Evolutionary conservation across 1,140 invertebrate species (phyloP), one percentile per base, ranked within the genome.

Genomic region (Orius laevigatus): DNA sequence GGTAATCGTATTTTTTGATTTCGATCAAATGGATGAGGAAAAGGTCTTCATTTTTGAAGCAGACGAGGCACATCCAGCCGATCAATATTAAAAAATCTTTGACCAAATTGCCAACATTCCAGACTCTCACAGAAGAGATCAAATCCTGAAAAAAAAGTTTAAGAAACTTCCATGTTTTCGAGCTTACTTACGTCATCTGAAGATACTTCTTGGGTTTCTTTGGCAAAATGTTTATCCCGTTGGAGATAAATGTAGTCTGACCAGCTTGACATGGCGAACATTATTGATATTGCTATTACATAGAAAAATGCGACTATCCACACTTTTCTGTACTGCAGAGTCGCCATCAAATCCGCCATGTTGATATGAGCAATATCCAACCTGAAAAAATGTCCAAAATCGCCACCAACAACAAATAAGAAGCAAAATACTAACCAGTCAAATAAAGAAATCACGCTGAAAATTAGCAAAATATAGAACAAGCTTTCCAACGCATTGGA

Each of bases 1-100:
- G 25, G 43, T 15, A n/a, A 5, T 45, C 43, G 20, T 45, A 45
- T 16, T 45, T 45, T 32, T 45, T 45, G 19, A 45, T 45, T n/a
- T 31, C 32, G 11, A 31, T n/a, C 8, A 45, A 16, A 18, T 45
- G 43, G 2, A 45, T n/a, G 2, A 45, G 8, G 43, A 45, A 45
- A 19, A 45, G 18, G 12, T 45, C 43, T 19, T 45, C 43, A 20
- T 45, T 45, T 18, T 31, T 10, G 8, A 31, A 31, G 11, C 20
- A n/a, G 11, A 45, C 43, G 19, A 45, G n/a, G 11, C 20, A 16
- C 11, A n/a, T 11, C 43, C 43, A 45, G 2, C 20, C 43, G 12
- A 33, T 6, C 3, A 45, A n/a, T 6, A 45, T 42, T 14, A 14
- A 42, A 11, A 18, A 11, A 18, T 42, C 18, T 42, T 14, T 16